Evolutionary conservation across 2,113 vertebrate genomes (phyloP), one percentile per base, ranked within the genome.

Genomic region (Pseudorectes ferrugineus): DNA sequence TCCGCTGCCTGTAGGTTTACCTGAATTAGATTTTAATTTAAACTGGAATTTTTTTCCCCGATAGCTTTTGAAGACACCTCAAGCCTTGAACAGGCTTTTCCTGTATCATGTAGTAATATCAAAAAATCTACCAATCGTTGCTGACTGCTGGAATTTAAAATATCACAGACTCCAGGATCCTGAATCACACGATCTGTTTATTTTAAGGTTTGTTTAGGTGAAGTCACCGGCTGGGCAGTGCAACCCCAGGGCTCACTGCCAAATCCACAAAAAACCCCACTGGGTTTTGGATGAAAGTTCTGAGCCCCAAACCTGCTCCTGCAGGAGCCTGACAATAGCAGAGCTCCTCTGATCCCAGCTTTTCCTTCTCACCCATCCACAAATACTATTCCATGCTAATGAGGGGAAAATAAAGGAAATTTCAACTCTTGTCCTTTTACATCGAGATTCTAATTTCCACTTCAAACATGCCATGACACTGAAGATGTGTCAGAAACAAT

Each of bases 131-230:
- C 71, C 1, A 7, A 40, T 25, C 5, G 0, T 6, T 70, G 85
- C 75, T 54, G 85, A 55, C 51, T 48, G 75, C 6, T 42, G 51
- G 62, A 59, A 88, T 88, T 42, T 55, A 59, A 88, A 84, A 31
- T 58, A 65, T 40, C 74, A 57, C 85, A 80, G 88, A 29, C 67
- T 48, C 36, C 31, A 74, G 15, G 89, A 51, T 76, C 67, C 85
- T 55, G 74, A 85, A 68, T 82, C 54, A 71, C 5, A 74, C 57
- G 86, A 81, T 49, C 43, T 70, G 42, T 86, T 88, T 86, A 67
- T 88, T 74, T 85, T 71, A 76, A 71, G 33, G 26, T 85, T 96
- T 88, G 71, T 82, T 92, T 77, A 78, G 91, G 81, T 95, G 92
- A 94, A 94, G 78, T 85, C 94, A 92, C 89, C 1, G 1, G 74